These are phyloP conservation scores for Myotis pilosus DNA, from an alignment of 2,797 vertebrate species.

Conservation along the genomic window DNA sequence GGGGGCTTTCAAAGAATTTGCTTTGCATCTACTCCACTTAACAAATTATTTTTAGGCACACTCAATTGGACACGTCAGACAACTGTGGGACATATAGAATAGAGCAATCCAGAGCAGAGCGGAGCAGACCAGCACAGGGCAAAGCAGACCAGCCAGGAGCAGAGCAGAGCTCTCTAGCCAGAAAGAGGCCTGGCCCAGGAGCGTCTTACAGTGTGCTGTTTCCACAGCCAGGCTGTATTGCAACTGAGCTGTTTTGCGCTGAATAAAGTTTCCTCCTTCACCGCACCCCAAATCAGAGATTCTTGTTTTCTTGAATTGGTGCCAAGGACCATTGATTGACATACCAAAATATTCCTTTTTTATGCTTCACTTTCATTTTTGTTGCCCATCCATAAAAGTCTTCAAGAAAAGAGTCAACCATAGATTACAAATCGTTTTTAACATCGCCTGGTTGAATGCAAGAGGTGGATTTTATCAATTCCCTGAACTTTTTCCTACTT, in stretches of 20 bases:
- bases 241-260: neutral
- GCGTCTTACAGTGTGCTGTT: no score
- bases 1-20: neutral
- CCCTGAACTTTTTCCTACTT: neutral
- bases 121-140: neutral
- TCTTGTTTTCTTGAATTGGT: neutral
- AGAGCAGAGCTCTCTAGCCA: neutral
- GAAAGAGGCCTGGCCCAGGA: neutral
- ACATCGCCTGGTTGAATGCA: neutral
- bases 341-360: neutral
- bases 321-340: neutral
- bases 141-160: neutral
- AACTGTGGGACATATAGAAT: neutral
- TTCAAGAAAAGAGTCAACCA: neutral
- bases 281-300: neutral
- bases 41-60: neutral
- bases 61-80: neutral
- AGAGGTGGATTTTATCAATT: neutral
- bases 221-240: neutral
- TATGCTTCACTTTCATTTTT: neutral
- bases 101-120: neutral
- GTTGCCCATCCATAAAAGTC: neutral
- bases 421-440: neutral
- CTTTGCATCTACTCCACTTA: neutral
- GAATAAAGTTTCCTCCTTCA: neutral